Percentiles rank a stretch among this genome's conserved stretches.
Conservation (phyloP, 1,140 invertebrate genomes). For the Magallana gigas region DNA sequence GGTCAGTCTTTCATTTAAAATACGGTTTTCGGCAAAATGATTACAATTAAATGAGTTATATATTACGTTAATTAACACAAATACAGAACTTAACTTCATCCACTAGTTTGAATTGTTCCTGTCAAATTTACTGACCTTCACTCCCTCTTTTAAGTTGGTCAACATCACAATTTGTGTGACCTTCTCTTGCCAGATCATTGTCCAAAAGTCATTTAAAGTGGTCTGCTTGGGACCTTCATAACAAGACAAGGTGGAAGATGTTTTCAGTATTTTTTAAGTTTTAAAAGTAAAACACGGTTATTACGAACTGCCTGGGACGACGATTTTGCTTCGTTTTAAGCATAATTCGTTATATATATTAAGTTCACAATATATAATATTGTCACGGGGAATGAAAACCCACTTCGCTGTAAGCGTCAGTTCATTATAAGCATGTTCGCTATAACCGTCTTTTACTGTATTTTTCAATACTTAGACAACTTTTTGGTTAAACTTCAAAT, state of each 20-base stretch:
- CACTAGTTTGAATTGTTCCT: neutral
- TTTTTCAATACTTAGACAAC: too few species aligned
- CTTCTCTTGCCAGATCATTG: conserved; percentile 20
- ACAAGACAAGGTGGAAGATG: neutral
- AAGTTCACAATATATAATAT: too few species aligned
- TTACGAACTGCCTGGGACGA: too few species aligned
- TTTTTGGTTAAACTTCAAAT: neutral
- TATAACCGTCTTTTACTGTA: too few species aligned
- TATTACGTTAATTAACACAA: neutral
- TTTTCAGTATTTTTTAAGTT: neutral
- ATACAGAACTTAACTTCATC: neutral
- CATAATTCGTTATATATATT: too few species aligned
- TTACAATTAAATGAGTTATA: neutral
- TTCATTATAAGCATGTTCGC: too few species aligned
- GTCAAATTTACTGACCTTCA: neutral
- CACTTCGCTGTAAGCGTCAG: too few species aligned
- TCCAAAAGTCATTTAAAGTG: neutral
- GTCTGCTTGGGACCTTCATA: neutral
- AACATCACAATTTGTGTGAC: neutral
- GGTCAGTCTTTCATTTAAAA: neutral
- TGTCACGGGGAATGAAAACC: too few species aligned
- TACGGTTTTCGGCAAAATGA: neutral
- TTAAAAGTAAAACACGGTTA: too few species aligned
- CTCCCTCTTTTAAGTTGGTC: neutral
- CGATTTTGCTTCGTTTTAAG: too few species aligned